phyloP scores from a whole-genome alignment of 2,888 invertebrate genomes.

The Caenorhabditis virilis region DNA sequence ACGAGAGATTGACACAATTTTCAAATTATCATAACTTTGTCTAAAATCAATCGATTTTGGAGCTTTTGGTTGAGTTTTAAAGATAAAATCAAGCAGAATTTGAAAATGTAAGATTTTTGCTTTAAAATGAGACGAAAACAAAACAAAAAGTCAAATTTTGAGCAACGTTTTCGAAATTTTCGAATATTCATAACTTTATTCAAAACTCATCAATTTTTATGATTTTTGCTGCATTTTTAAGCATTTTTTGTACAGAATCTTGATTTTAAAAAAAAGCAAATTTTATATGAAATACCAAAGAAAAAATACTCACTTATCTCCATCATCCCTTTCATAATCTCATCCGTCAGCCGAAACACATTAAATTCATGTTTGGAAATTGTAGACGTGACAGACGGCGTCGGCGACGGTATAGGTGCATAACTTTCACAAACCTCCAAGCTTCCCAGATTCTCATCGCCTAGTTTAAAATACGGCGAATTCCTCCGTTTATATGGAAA shows the following conservation, averaged over 20 bases:
- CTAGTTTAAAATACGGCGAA: background rate
- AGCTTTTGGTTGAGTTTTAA: background rate
- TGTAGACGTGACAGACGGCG: background rate
- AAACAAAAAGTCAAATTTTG: no score
- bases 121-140: no score
- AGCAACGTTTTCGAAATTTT: no score
- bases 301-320: constrained; percentile 29
- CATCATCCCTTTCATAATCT: constrained; percentile 35
- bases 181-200: background rate
- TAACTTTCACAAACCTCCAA: background rate
- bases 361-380: constrained; percentile 18
- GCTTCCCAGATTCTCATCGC: background rate
- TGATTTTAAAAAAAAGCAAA: no score
- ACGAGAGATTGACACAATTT: no score
- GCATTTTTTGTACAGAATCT: no score
- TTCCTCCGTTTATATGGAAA: constrained; percentile 10
- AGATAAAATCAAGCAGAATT: no score
- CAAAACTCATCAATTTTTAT: no score
- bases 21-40: no score
- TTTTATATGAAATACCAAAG: no score
- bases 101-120: no score
- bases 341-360: constrained; percentile 26
- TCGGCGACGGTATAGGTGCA: background rate
- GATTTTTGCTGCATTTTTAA: no score
- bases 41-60: background rate